A percentile compares a stretch with the other conserved stretches of the same genome.
These are phyloP conservation scores for Listronotus bonariensis DNA, from an alignment of 1,140 invertebrate species.

Conservation along the genomic window DNA sequence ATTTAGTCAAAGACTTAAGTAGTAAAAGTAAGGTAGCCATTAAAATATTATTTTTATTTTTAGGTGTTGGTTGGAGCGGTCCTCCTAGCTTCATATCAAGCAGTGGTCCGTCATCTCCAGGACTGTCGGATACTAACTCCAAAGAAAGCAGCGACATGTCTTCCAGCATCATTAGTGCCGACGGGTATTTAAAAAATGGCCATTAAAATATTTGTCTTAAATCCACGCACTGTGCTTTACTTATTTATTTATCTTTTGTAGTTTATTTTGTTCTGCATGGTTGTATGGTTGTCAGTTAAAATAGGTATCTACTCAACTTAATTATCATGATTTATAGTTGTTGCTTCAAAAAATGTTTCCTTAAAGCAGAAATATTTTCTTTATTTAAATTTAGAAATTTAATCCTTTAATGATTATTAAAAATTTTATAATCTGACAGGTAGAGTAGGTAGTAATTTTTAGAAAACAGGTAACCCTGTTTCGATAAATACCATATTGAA, in stretches of 20 bases:
- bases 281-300: background rate
- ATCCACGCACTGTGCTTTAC: no score
- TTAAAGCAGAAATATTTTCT: no score
- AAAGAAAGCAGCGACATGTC: slow-evolving; percentile 69
- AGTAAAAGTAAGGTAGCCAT: background rate
- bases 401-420: no score
- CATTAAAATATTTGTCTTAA: slow-evolving; percentile 14
- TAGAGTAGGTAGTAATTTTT: no score
- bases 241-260: slow-evolving; percentile 4
- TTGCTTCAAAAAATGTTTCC: no score
- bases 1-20: background rate
- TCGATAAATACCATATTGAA: no score
- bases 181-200: slow-evolving; percentile 59
- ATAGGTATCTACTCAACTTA: no score
- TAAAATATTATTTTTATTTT: slow-evolving; percentile 4
- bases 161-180: slow-evolving; percentile 65
- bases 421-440: no score
- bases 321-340: no score
- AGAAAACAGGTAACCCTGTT: no score
- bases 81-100: slow-evolving; percentile 66
- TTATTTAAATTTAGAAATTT: no score
- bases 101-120: slow-evolving; percentile 70
- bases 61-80: slow-evolving; percentile 63
- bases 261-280: background rate
- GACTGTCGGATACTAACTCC: slow-evolving; percentile 60